Percentiles rank a stretch among this genome's conserved stretches.
Conservation (phyloP, 2,888 invertebrate genomes). For the Axea sp. region DNA sequence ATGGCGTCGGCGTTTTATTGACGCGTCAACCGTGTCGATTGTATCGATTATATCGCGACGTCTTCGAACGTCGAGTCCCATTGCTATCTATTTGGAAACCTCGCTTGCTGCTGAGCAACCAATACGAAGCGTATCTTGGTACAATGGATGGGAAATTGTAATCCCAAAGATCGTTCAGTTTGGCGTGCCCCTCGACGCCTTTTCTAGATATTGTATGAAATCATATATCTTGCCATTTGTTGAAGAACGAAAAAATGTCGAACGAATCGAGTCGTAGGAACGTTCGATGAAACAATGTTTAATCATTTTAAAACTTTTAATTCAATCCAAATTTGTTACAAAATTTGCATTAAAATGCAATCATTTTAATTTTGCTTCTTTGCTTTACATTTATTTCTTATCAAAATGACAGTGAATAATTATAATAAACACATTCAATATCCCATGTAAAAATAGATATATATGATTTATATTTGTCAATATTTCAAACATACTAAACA, state of each 20-base stretch:
- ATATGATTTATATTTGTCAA: no score
- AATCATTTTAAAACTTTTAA: not conserved
- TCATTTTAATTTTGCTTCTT: no score
- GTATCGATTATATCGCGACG: slow-evolving; percentile 18
- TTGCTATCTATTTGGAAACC: slow-evolving; percentile 24
- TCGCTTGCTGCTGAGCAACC: no score
- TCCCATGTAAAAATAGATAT: no score
- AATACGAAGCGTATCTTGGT: slow-evolving; percentile 30
- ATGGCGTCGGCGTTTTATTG: slow-evolving; percentile 29
- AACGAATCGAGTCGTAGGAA: slow-evolving; percentile 7
- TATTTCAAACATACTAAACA: no score
- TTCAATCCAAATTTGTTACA: not conserved
- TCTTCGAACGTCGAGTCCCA: slow-evolving; percentile 32
- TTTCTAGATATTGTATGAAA: slow-evolving; percentile 18
- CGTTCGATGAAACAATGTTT: not conserved
- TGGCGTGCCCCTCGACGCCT: slow-evolving; percentile 26
- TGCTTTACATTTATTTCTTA: no score
- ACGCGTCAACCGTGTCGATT: slow-evolving; percentile 31
- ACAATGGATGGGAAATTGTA: slow-evolving; percentile 43
- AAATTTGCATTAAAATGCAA: slow-evolving; percentile 5
- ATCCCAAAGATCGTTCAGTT: slow-evolving; percentile 32
- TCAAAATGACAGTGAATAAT: no score
- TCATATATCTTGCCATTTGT: slow-evolving; percentile 30
- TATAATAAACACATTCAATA: no score
- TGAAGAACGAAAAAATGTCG: slow-evolving; percentile 23